These are phyloP conservation scores for Antechinus flavipes DNA, from an alignment of 2,113 vertebrate genomes.

Conservation along the genomic window DNA sequence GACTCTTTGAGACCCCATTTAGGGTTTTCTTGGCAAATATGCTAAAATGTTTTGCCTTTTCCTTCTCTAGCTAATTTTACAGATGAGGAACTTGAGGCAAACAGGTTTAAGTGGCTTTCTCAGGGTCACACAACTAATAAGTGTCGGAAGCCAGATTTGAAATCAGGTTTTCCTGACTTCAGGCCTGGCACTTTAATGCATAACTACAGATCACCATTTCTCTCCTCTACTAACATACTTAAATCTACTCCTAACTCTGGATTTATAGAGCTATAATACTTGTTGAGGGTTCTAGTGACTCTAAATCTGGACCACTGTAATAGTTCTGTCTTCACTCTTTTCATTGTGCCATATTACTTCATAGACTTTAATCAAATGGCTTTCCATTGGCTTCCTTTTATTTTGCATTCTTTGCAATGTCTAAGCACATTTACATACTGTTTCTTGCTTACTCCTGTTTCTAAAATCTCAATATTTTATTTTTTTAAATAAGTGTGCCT, in stretches of 20 bases:
- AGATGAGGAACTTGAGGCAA: neutral
- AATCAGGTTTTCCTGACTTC: too few relatives aligned
- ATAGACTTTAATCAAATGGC: neutral
- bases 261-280: neutral
- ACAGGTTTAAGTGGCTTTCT: too few relatives aligned
- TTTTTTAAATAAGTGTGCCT: neutral
- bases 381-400: neutral
- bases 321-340: neutral
- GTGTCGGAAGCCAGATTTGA: neutral
- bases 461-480: neutral
- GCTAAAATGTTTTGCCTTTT: neutral
- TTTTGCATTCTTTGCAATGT: neutral
- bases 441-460: slow-evolving; percentile 23
- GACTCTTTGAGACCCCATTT: neutral
- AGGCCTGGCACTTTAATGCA: too few relatives aligned
- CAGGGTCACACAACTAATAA: neutral
- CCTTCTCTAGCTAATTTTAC: neutral
- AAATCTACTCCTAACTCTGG: neutral
- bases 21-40: neutral
- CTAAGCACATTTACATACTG: slow-evolving; percentile 25
- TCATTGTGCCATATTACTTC: neutral
- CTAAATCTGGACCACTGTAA: neutral
- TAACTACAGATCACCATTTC: neutral
- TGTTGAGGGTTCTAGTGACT: neutral
- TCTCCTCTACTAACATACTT: neutral